Evolutionary conservation across 2,113 vertebrate genomes (phyloP), one percentile per base, ranked within the genome.

Genomic region (Phocoena phocoena): DNA sequence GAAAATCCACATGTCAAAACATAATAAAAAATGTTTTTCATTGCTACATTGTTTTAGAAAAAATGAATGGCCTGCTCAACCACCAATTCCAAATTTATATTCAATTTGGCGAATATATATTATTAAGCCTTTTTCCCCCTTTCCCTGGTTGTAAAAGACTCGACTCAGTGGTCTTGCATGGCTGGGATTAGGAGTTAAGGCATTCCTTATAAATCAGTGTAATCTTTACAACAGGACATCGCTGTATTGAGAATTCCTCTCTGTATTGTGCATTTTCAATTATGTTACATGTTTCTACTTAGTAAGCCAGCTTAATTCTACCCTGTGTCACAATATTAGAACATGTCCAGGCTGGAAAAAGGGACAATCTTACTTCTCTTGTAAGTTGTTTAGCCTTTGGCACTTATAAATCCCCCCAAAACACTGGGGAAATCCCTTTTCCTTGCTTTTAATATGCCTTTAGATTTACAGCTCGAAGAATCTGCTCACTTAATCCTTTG

Each of bases 311-410:
- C 99, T 99, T 99, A 99, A 99, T 99, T 98, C 99, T 98, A 93
- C 0, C 93, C 97, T 97, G 95, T 98, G 98, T 98, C 98, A 98
- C 98, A 98, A 98, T 99, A 99, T 99, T 99, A 99, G 98, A 98
- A 98, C 98, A 98, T 97, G 98, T 97, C 98, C 98, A 98, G 98
- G 98, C 98, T 98, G 98, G 98, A 96, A 98, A 99, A 98, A 98
- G 97, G 98, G 98, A 98, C 98, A 99, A 99, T 99, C 98, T 98
- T 98, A 98, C 98, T 98, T 98, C 98, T 98, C 98, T 98, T 99
- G 98, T 99, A 99, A 99, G 98, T 99, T 99, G 98, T 99, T 99
- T 99, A 99, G 98, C 99, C 98, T 98, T 98, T 98, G 98, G 99
- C 98, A 98, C 98, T 98, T 98, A 98, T 98, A 99, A 99, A 99